Evolutionary conservation across 2,888 invertebrate species (phyloP).

Genomic region (Leucoma salicis): DNA sequence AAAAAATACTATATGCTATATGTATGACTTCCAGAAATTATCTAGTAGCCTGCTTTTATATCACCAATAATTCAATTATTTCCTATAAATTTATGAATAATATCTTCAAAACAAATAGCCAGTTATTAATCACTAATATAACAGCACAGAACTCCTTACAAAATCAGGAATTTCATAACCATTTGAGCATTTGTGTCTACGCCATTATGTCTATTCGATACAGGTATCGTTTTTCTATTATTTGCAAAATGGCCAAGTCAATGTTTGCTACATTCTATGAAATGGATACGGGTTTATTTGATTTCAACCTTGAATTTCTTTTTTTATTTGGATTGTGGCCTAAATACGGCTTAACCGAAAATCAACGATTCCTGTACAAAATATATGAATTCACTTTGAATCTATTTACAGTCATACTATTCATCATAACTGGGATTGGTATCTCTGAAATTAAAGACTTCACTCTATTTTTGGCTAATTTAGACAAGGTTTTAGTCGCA

Average conservation of each 20-base stretch:
- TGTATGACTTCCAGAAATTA: too few relatives aligned
- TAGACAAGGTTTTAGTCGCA: slow-evolving; percentile 54
- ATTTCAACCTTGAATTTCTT: slow-evolving; percentile 59
- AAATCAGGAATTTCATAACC: too few relatives aligned
- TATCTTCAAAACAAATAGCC: too few relatives aligned
- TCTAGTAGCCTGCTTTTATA: too few relatives aligned
- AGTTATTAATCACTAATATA: too few relatives aligned
- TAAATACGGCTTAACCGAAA: slow-evolving; percentile 34
- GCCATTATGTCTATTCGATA: background rate
- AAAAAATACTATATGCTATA: too few relatives aligned
- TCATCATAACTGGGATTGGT: slow-evolving; percentile 49
- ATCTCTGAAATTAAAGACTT: slow-evolving; percentile 41
- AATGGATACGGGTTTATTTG: slow-evolving; percentile 48
- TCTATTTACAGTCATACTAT: slow-evolving; percentile 38
- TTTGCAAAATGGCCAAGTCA: slow-evolving; percentile 40
- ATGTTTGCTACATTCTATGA: slow-evolving; percentile 25
- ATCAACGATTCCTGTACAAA: slow-evolving; percentile 41
- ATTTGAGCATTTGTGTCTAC: background rate
- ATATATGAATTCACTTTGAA: slow-evolving; percentile 46
- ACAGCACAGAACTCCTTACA: too few relatives aligned
- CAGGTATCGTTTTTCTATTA: slow-evolving; percentile 15
- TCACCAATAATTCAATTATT: too few relatives aligned
- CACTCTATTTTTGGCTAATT: slow-evolving; percentile 42
- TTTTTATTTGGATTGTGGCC: slow-evolving; percentile 63
- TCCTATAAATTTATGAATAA: too few relatives aligned